These are phyloP conservation scores for Drosophila monieri DNA, from an alignment of 2,888 invertebrate genomes.

Conservation along the genomic window DNA sequence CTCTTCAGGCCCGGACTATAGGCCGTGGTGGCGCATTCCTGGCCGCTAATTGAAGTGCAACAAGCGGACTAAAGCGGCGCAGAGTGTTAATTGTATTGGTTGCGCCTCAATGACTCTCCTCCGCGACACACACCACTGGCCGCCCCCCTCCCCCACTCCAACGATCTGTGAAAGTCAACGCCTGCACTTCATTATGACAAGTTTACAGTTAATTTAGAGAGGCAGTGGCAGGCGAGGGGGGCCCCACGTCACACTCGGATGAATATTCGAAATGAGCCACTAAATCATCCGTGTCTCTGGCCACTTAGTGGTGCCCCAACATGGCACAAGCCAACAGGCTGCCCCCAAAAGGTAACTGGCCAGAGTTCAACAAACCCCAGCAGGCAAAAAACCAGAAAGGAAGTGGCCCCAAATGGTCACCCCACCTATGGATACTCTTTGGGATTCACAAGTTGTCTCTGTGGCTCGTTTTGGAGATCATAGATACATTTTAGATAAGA, in stretches of 20 bases:
- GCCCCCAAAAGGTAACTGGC: constrained; percentile 68
- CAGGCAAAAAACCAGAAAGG: constrained; percentile 53
- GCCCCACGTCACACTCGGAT: constrained; percentile 36
- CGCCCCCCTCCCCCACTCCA: no score
- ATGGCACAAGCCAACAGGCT: constrained; percentile 38
- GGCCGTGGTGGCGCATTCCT: no score
- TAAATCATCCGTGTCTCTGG: constrained; percentile 57
- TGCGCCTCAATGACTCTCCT: constrained; percentile 26
- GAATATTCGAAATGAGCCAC: constrained; percentile 63
- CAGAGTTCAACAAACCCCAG: constrained; percentile 68
- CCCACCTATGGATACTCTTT: constrained; percentile 33
- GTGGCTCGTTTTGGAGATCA: no score
- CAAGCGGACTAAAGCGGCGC: no score
- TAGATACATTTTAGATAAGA: no score
- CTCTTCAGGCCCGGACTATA: no score
- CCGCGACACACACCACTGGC: no score
- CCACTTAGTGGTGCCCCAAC: constrained; percentile 29
- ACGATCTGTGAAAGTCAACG: constrained; percentile 40
- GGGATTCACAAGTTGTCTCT: no score
- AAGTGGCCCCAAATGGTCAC: constrained; percentile 1
- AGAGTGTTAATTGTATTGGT: constrained; percentile 22
- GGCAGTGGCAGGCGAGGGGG: constrained; percentile 11
- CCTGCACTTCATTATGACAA: constrained; percentile 52
- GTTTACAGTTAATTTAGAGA: constrained; percentile 46
- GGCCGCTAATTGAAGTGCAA: no score